Conservation (phyloP, 2,888 invertebrate genomes). For the Toxonevra muliebris region DNA sequence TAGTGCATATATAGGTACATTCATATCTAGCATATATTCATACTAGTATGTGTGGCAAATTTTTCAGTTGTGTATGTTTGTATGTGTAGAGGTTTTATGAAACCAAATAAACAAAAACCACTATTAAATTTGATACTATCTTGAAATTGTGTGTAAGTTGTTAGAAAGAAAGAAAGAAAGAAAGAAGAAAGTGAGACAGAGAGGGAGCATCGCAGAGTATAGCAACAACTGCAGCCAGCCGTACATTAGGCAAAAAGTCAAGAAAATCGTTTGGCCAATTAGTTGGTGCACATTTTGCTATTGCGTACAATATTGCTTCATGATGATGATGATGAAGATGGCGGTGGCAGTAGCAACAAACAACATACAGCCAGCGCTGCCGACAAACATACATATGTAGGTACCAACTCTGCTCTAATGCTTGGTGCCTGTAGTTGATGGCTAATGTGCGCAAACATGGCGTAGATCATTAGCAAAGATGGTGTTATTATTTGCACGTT, state of each 20-base stretch:
- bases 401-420: slow-evolving; percentile 22
- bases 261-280: slow-evolving; percentile 40
- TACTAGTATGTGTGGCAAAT: background rate
- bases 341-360: slow-evolving; percentile 33
- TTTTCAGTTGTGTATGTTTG: background rate
- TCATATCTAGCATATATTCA: background rate
- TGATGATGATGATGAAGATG: slow-evolving; percentile 30
- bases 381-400: slow-evolving; percentile 30
- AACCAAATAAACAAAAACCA: background rate
- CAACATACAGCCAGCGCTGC: slow-evolving; percentile 19
- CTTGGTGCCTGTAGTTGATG: slow-evolving; percentile 24
- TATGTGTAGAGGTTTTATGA: background rate
- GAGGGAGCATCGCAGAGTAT: slow-evolving; percentile 5
- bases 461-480: slow-evolving; percentile 60
- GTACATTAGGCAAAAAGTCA: slow-evolving; percentile 18
- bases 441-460: slow-evolving; percentile 41
- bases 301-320: background rate
- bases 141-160: too few relatives aligned
- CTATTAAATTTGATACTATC: background rate
- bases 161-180: too few relatives aligned
- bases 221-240: background rate
- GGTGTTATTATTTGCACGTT: slow-evolving; percentile 64
- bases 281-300: slow-evolving; percentile 28
- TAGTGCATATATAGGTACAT: too few relatives aligned
- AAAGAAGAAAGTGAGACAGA: too few relatives aligned